A percentile compares a stretch with the other conserved stretches of the same genome.
Evolutionary conservation across 2,113 vertebrate species (phyloP).

Genomic region (Peucedramus taeniatus): DNA sequence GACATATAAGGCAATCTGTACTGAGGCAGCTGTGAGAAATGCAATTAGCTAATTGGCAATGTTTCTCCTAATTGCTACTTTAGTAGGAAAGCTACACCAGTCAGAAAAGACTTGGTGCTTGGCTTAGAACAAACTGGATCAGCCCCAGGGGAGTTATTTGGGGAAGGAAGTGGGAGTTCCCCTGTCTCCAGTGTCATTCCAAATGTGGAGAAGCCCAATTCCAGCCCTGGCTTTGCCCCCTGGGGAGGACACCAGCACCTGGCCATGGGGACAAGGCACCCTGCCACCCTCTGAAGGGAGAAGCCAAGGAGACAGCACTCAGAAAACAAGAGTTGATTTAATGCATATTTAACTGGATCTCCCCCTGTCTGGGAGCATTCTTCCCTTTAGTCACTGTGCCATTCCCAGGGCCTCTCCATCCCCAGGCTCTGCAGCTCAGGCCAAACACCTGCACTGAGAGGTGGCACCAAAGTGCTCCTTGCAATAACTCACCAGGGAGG

Average conservation of each 20-base stretch:
- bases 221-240: not conserved
- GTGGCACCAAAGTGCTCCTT: not conserved
- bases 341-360: not conserved
- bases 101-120: not conserved
- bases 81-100: not conserved
- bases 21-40: constrained; percentile 14
- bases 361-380: not conserved
- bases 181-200: not conserved
- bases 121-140: not conserved
- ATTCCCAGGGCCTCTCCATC: not conserved
- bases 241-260: not conserved
- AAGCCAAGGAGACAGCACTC: not conserved
- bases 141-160: not conserved
- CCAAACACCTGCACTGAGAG: not conserved
- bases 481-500: not conserved
- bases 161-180: constrained; percentile 18
- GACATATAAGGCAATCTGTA: constrained; percentile 50
- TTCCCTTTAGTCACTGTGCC: not conserved
- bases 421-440: not conserved
- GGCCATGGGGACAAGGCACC: not conserved
- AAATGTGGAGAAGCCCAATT: not conserved
- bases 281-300: not conserved
- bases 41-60: constrained; percentile 48
- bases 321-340: not conserved
- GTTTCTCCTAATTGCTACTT: constrained; percentile 15